Evolutionary conservation across 1,140 invertebrate species (phyloP).

Genomic region (Ostrea denselamellosa): DNA sequence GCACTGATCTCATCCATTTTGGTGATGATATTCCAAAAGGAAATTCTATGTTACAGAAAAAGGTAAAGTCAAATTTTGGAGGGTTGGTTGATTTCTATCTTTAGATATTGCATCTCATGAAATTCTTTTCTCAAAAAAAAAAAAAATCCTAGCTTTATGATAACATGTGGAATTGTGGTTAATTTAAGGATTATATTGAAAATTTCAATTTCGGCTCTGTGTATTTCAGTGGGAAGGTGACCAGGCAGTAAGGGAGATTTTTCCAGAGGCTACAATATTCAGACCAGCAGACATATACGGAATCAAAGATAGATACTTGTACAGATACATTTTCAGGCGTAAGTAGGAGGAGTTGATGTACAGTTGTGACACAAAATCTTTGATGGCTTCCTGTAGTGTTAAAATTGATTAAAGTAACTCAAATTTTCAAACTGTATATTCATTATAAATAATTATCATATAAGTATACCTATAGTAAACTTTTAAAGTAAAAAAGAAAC

Average conservation of each 20-base stretch:
- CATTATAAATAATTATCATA: too few species aligned
- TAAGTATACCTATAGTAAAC: too few species aligned
- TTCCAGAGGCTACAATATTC: constrained; percentile 96
- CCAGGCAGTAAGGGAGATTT: constrained; percentile 92
- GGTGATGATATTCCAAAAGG: background rate
- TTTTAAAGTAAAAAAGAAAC: too few species aligned
- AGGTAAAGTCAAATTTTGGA: background rate
- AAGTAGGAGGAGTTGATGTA: constrained; percentile 45
- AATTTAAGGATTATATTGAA: background rate
- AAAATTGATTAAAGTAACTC: too few species aligned
- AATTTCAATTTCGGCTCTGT: background rate
- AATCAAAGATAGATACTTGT: constrained; percentile 90
- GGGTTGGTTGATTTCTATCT: background rate
- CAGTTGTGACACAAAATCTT: background rate
- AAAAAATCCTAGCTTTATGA: background rate
- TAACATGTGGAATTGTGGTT: background rate
- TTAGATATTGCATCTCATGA: background rate
- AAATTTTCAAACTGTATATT: too few species aligned
- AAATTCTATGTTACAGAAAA: constrained; percentile 8
- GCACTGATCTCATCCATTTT: constrained; percentile 52
- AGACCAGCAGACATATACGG: constrained; percentile 95
- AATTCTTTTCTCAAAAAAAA: background rate
- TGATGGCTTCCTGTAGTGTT: too few species aligned
- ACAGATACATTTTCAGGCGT: constrained; percentile 80
- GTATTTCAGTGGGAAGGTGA: constrained; percentile 86